Base-by-base conservation (phyloP, 2,113 vertebrate species). In the Pseudorectes ferrugineus region DNA sequence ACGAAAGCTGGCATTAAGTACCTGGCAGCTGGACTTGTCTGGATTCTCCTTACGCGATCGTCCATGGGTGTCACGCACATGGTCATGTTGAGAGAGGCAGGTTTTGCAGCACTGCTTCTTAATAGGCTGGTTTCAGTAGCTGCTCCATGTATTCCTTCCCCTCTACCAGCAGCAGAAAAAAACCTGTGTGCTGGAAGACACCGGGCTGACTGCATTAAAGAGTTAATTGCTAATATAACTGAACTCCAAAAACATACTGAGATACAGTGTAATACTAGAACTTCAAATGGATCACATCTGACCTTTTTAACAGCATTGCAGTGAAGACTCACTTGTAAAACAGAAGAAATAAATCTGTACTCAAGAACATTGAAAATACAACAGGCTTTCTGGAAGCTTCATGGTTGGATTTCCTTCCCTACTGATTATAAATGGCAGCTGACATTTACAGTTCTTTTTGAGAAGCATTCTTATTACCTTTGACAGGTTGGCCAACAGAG, bases 51-150 rank as follows among this genome's bases (percentile, higher is more conserved):
- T 8, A 9, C 1, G 25, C 3, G 15, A 45, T 22, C 0, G 0
- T 42, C 81, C 40, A 0, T 1, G 36, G 35, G 24, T 5, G 20
- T 2, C 29, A 29, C 1, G 5, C 46, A 57, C 0, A 0, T 3
- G n/a, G 76, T 15, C 17, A 42, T 3, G 13, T 1, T 10, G 36
- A 63, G 36, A 57, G 65, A 72, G 23, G n/a, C n/a, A 20, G 18
- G 28, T 26, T 75, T 35, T 21, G 52, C 61, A 52, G 73, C 43
- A 6, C 33, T 62, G 67, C 52, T 79, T 36, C 81, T 40, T 4
- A 20, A 8, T 0, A 0, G 23, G 33, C 13, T 65, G 61, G 14
- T 13, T 70, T 51, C 20, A 66, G 33, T 7, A 58, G 59, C 45
- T 29, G 25, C 10, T 58, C n/a, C 35, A 49, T 46, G 9, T 4